These are phyloP conservation scores for Saguinus imperator DNA, from an alignment of 2,113 vertebrate species.

Conservation along the genomic window DNA sequence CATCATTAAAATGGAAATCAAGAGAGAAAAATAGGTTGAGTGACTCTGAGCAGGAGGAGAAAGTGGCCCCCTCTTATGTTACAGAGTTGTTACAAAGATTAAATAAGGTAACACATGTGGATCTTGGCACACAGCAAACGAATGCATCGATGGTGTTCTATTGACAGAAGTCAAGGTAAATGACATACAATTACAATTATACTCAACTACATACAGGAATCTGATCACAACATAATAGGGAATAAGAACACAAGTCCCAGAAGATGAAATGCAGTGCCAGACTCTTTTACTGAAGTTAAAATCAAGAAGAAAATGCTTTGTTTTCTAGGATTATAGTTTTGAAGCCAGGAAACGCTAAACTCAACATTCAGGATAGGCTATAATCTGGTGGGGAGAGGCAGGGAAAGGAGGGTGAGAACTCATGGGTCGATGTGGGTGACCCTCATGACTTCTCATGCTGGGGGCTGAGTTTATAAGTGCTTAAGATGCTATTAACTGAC, in stretches of 20 bases:
- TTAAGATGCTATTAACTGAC: not conserved
- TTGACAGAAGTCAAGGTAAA: not conserved
- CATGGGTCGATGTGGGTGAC: no score
- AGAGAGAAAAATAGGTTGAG: not conserved
- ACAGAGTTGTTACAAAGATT: not conserved
- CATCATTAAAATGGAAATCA: conserved; percentile 19
- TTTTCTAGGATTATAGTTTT: not conserved
- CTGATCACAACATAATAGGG: not conserved
- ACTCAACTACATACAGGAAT: not conserved
- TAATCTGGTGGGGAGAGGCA: not conserved
- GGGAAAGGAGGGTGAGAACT: not conserved
- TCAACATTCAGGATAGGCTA: not conserved
- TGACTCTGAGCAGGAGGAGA: not conserved
- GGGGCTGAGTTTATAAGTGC: not conserved
- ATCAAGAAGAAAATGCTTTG: not conserved
- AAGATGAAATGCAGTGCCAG: not conserved
- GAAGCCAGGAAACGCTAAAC: not conserved
- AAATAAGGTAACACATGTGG: not conserved
- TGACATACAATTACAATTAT: not conserved
- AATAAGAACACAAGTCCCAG: not conserved
- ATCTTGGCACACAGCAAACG: not conserved
- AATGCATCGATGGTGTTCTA: not conserved
- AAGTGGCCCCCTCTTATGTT: not conserved
- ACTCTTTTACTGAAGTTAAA: not conserved
- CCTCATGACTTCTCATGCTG: not conserved